Evolutionary conservation across 2,888 invertebrate genomes (phyloP).

Genomic region (Cephus rjabovi): DNA sequence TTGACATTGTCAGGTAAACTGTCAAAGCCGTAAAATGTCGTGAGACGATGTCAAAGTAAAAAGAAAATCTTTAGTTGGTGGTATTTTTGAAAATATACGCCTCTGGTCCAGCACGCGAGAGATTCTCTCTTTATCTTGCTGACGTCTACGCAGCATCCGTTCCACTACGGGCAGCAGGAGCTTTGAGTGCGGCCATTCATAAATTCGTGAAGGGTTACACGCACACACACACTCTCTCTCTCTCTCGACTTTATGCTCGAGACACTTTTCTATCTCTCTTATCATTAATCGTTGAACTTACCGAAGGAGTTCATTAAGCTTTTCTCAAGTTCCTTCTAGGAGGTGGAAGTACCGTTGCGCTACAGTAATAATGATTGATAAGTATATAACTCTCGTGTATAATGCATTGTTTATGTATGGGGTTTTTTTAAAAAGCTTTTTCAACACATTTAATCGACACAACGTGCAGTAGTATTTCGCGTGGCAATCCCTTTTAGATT

Average conservation of each 20-base stretch:
- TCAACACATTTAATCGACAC: not conserved
- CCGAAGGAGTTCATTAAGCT: not conserved
- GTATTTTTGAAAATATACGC: not conserved
- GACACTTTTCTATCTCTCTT: not conserved
- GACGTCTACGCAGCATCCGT: not conserved
- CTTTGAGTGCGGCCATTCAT: not conserved
- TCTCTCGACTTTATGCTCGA: not conserved
- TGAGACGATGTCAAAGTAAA: not conserved
- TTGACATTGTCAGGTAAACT: not conserved
- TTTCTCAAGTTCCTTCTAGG: not conserved
- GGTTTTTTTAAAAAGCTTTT: not conserved
- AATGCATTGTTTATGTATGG: not conserved
- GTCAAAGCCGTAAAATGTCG: not conserved
- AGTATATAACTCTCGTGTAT: not conserved
- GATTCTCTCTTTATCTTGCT: not conserved
- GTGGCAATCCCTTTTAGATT: constrained; percentile 53
- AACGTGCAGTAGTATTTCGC: constrained; percentile 29
- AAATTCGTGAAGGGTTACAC: not conserved
- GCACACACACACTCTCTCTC: not conserved
- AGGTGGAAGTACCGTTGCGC: not conserved
- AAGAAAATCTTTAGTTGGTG: not conserved
- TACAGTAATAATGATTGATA: not conserved
- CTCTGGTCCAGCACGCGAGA: not conserved
- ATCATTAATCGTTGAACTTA: not conserved
- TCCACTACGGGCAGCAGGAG: not conserved